Base-by-base conservation (phyloP, 2,888 invertebrate species). In the Paralinhomoeus sp. region DNA sequence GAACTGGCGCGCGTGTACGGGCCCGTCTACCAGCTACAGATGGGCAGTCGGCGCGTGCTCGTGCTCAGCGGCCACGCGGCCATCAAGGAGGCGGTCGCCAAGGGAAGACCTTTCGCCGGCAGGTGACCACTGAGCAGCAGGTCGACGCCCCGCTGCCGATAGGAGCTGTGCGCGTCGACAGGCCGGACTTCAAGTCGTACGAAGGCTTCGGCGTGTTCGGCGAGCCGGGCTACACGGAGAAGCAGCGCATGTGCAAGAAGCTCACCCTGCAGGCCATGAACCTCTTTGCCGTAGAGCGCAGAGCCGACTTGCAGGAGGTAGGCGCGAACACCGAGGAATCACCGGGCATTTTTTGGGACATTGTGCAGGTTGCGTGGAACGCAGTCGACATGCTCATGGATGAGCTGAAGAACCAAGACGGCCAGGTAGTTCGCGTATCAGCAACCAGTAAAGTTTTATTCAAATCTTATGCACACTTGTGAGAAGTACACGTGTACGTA, bases 41-140 rank as follows among this genome's bases (percentile, higher is more conserved):
- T 84, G 41, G 84, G 84, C 27, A 76, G 74, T 53, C 79, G 83
- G 60, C 69, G 81, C 48, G 75, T 80, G 13, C 77, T 85, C 43
- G 80, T 85, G 45, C 71, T 85, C 55, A 78, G 78, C 67, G 83
- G 84, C 68, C 77, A 81, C 65, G 75, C 76, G 61, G 71, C 77
- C 60, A 82, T 85, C 57, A 71, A 82, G 49, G 80, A 82, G 62
- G 77, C 80, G 24, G 83, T 84, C 2, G 74, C 76, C 42, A 81
- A 81, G 58, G 81, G 80, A 58, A 12, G 12, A 3, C 44, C 44
- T 31, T 82, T 84, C 66, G 80, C 80, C 52, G 83, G 18, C 5
- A 27, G 40, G 40, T 39, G 12, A 21, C 20, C 21, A 2, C 21
- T 9, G 12, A 27, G 12, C 12, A 9, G 5, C 7, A 27, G 12